Conservation (phyloP, 2,797 vertebrate species). For the Gymnothorax javanicus region DNA sequence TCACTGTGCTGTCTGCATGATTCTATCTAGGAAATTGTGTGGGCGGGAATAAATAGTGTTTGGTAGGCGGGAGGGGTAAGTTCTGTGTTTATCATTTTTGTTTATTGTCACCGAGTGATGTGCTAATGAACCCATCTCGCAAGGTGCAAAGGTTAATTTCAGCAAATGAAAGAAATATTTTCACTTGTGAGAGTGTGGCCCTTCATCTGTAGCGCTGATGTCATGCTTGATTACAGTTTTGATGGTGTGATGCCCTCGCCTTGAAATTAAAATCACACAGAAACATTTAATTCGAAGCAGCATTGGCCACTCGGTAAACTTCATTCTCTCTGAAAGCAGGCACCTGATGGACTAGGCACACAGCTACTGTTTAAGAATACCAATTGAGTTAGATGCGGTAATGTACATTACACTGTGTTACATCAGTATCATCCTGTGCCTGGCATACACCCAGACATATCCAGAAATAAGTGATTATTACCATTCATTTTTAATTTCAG, state of each 20-base stretch:
- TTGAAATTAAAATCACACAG: conserved; percentile 12
- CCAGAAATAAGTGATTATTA: conserved; percentile 66
- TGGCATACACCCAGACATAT: conserved; percentile 56
- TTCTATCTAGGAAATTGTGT: neutral
- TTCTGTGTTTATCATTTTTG: neutral
- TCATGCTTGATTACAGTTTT: neutral
- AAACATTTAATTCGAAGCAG: conserved; percentile 2
- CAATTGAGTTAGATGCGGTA: neutral
- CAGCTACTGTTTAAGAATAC: neutral
- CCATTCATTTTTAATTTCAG: conserved; percentile 59
- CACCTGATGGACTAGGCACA: neutral
- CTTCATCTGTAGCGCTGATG: neutral
- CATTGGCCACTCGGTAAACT: neutral
- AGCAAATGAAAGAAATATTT: neutral
- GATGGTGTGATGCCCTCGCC: neutral
- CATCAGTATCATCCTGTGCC: conserved; percentile 44
- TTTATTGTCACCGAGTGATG: conserved; percentile 26
- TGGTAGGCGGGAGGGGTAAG: neutral
- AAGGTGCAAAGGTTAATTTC: neutral
- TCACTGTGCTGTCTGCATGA: neutral
- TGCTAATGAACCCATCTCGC: conserved; percentile 9
- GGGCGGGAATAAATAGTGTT: neutral
- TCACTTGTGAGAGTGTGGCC: neutral
- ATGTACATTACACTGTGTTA: neutral
- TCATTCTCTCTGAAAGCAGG: neutral